Conservation (phyloP, 2,797 vertebrate genomes). For the Lates japonicus region DNA sequence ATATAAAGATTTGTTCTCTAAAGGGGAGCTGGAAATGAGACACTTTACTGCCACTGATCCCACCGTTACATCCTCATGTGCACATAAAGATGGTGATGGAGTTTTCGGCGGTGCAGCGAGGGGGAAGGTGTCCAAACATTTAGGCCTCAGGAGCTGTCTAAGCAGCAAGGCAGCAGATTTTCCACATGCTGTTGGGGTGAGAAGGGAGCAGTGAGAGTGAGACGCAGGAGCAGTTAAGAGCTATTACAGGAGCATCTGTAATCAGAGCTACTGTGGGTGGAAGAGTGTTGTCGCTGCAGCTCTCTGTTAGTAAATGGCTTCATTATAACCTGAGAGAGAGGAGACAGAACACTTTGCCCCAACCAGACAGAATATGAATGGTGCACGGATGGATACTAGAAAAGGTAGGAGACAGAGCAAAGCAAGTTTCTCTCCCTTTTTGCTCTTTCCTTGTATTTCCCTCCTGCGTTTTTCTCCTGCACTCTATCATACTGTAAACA, state of each 20-base stretch:
- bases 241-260: constrained; percentile 69
- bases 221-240: constrained; percentile 60
- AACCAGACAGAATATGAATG: constrained; percentile 60
- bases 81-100: constrained; percentile 45
- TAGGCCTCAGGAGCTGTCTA: constrained; percentile 31
- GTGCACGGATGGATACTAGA: constrained; percentile 66
- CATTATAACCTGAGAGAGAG: constrained; percentile 63
- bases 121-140: constrained; percentile 46
- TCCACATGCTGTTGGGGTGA: constrained; percentile 60
- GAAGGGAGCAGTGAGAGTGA: constrained; percentile 56
- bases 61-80: constrained; percentile 58
- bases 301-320: constrained; percentile 70
- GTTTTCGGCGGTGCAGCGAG: constrained; percentile 13
- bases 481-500: constrained; percentile 60
- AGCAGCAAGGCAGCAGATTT: constrained; percentile 58
- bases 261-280: constrained; percentile 74
- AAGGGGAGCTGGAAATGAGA: constrained; percentile 75
- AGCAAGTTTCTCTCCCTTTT: constrained; percentile 13
- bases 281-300: constrained; percentile 51
- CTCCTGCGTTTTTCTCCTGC: constrained; percentile 36
- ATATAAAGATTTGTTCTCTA: constrained; percentile 84
- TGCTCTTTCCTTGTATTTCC: constrained; percentile 21
- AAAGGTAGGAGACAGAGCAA: constrained; percentile 71
- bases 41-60: constrained; percentile 60
- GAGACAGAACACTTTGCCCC: constrained; percentile 44